Percentiles rank a stretch among this genome's conserved stretches.
phyloP scores from a whole-genome alignment of 2,797 vertebrate genomes.

The Periparus ater region DNA sequence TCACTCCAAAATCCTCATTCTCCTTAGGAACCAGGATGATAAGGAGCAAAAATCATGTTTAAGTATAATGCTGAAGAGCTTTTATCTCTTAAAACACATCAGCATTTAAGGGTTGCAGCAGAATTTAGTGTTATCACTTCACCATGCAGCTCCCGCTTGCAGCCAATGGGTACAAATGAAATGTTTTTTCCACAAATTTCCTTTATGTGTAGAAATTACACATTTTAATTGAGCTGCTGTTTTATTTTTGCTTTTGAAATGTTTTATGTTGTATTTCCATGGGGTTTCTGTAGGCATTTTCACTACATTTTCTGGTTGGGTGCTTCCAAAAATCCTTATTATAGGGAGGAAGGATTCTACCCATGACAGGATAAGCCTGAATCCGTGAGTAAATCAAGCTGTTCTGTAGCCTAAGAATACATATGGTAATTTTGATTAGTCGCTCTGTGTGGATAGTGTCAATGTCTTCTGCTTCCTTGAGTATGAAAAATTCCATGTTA shows the following conservation, averaged over 20 bases:
- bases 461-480: slow-evolving; percentile 62
- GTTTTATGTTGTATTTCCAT: slow-evolving; percentile 29
- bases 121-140: not conserved
- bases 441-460: slow-evolving; percentile 16
- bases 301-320: slow-evolving; percentile 34
- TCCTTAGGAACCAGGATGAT: not conserved
- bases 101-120: not conserved
- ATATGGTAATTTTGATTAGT: slow-evolving; percentile 22
- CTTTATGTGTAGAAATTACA: slow-evolving; percentile 7
- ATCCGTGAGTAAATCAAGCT: slow-evolving; percentile 16
- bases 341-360: not conserved
- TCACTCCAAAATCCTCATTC: not conserved
- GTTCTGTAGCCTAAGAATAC: slow-evolving; percentile 20
- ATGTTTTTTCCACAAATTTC: slow-evolving; percentile 1
- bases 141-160: not conserved
- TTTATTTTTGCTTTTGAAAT: slow-evolving; percentile 15
- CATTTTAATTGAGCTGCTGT: slow-evolving; percentile 19
- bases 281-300: slow-evolving; percentile 30
- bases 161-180: slow-evolving; percentile 17
- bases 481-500: slow-evolving; percentile 44
- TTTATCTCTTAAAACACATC: not conserved
- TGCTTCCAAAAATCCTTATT: slow-evolving; percentile 13
- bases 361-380: not conserved
- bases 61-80: not conserved
- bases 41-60: not conserved